Evolutionary conservation across 2,888 invertebrate species (phyloP).

Genomic region (Endomychus coccineus): DNA sequence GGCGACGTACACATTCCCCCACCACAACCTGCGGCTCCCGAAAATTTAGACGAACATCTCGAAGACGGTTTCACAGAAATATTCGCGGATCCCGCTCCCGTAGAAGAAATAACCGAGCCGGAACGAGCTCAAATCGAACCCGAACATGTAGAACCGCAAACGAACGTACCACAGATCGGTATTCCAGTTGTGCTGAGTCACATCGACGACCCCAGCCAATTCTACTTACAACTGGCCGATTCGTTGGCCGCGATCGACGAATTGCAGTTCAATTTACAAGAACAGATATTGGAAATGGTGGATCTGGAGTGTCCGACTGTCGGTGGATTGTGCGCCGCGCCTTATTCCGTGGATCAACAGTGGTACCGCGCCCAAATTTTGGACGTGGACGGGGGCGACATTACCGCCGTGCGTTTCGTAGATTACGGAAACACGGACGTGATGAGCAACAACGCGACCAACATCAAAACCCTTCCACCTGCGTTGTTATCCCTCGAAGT

Average conservation of each 20-base stretch:
- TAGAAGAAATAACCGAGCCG: too few relatives aligned
- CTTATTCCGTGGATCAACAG: conserved; percentile 72
- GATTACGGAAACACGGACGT: conserved; percentile 77
- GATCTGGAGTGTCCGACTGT: conserved; percentile 52
- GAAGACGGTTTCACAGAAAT: too few relatives aligned
- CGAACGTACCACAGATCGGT: conserved; percentile 47
- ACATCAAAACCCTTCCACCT: conserved; percentile 56
- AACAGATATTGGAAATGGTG: conserved; percentile 46
- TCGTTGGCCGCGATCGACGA: conserved; percentile 50
- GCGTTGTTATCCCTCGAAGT: conserved; percentile 50
- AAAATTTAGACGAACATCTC: too few relatives aligned
- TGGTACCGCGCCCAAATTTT: conserved; percentile 92
- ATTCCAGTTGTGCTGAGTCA: conserved; percentile 51
- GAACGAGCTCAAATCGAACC: background rate
- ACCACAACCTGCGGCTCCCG: too few relatives aligned
- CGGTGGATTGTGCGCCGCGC: conserved; percentile 64
- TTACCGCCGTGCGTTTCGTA: conserved; percentile 68
- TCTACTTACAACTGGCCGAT: conserved; percentile 63
- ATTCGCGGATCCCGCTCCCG: too few relatives aligned
- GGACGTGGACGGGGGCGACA: conserved; percentile 67
- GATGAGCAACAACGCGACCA: conserved; percentile 53
- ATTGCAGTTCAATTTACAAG: conserved; percentile 59
- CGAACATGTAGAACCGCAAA: conserved; percentile 19
- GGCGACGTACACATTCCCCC: too few relatives aligned
- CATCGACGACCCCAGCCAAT: conserved; percentile 66